These are phyloP conservation scores for Microcaecilia unicolor DNA, from an alignment of 2,797 vertebrate genomes.

Conservation along the genomic window DNA sequence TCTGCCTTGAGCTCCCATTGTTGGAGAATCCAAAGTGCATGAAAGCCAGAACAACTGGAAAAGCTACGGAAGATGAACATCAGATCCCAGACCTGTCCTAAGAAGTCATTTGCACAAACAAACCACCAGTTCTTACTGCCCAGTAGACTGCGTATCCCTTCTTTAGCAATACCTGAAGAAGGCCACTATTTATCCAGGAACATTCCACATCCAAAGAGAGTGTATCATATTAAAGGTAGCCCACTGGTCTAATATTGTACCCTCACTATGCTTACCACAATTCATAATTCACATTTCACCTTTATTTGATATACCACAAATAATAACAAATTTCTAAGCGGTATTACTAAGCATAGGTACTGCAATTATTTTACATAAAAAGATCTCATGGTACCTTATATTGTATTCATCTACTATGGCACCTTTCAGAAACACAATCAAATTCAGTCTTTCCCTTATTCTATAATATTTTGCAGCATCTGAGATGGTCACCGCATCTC, in stretches of 20 bases:
- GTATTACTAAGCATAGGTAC: too few species aligned
- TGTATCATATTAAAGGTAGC: slow-evolving; percentile 44
- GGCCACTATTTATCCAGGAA: slow-evolving; percentile 28
- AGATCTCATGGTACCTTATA: too few species aligned
- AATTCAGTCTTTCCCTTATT: too few species aligned
- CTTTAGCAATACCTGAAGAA: neutral
- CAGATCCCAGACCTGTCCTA: neutral
- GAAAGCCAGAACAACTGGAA: neutral
- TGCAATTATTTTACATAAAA: too few species aligned
- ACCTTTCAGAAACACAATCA: too few species aligned
- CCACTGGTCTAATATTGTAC: neutral
- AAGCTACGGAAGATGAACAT: neutral
- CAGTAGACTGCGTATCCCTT: fast-evolving
- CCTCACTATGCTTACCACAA: neutral
- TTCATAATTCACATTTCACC: too few species aligned
- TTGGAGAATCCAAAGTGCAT: too few species aligned
- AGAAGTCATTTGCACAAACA: neutral
- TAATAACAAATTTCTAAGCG: too few species aligned
- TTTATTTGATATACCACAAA: too few species aligned
- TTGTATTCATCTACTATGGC: too few species aligned
- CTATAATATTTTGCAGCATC: too few species aligned
- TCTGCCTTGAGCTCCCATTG: neutral
- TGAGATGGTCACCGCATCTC: too few species aligned
- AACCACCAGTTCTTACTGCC: neutral
- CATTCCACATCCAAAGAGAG: slow-evolving; percentile 33